Evolutionary conservation across 2,797 vertebrate species (phyloP).

Genomic region (Channa striata): DNA sequence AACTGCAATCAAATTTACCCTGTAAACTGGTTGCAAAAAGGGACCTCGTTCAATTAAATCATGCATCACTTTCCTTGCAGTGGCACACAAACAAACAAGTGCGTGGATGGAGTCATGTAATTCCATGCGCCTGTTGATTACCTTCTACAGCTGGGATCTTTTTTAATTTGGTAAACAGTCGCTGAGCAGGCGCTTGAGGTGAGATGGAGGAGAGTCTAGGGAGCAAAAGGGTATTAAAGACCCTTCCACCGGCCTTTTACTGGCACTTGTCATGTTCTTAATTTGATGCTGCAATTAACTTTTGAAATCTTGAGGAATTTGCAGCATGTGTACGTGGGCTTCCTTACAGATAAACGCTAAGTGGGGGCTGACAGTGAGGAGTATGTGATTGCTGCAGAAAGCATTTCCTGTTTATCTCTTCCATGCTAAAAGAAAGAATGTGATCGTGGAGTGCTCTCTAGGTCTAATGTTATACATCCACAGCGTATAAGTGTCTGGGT

Average conservation of each 20-base stretch:
- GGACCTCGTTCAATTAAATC: slow-evolving; percentile 81
- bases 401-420: slow-evolving; percentile 62
- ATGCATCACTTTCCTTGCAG: slow-evolving; percentile 75
- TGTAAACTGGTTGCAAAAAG: slow-evolving; percentile 78
- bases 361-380: slow-evolving; percentile 42
- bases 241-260: slow-evolving; percentile 63
- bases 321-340: slow-evolving; percentile 52
- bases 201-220: slow-evolving; percentile 44
- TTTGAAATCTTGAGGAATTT: slow-evolving; percentile 75
- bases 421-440: slow-evolving; percentile 44
- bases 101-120: slow-evolving; percentile 67
- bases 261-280: slow-evolving; percentile 78
- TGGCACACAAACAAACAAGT: slow-evolving; percentile 74
- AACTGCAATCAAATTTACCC: slow-evolving; percentile 83
- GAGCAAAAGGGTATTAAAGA: slow-evolving; percentile 72
- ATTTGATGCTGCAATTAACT: slow-evolving; percentile 84
- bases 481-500: slow-evolving; percentile 5
- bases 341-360: slow-evolving; percentile 64
- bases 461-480: slow-evolving; percentile 50
- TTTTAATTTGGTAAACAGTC: slow-evolving; percentile 73
- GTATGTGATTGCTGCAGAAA: slow-evolving; percentile 56
- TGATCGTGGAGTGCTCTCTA: slow-evolving; percentile 44
- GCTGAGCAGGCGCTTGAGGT: slow-evolving; percentile 67
- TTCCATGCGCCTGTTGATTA: slow-evolving; percentile 77
- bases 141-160: slow-evolving; percentile 72